Evolutionary conservation across 2,113 vertebrate species (phyloP).

Genomic region (Myiagra hebetior): DNA sequence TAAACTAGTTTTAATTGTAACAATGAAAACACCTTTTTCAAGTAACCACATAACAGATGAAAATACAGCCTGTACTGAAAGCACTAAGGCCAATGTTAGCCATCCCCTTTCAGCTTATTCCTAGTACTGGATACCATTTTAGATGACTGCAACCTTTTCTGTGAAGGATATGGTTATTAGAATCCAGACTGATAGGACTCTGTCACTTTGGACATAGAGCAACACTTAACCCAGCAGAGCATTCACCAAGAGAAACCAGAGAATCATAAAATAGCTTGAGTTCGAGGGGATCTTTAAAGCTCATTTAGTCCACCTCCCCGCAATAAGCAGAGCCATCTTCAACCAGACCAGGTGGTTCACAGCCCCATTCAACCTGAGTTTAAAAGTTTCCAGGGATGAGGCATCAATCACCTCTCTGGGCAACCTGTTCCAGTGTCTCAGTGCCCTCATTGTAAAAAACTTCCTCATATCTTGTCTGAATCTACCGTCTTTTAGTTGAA

Average conservation of each 20-base stretch:
- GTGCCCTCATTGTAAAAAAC: neutral
- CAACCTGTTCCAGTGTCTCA: neutral
- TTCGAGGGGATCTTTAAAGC: neutral
- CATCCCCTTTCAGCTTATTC: neutral
- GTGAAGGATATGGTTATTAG: neutral
- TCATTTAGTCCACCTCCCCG: neutral
- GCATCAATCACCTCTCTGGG: neutral
- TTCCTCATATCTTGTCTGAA: neutral
- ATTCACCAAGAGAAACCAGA: neutral
- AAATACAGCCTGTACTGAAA: neutral
- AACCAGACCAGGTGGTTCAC: neutral
- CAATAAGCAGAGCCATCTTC: neutral
- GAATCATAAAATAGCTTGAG: neutral
- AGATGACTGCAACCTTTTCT: neutral
- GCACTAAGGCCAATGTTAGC: neutral
- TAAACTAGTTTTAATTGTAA: neutral
- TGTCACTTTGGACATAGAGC: neutral
- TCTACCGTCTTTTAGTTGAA: neutral
- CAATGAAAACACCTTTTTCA: neutral
- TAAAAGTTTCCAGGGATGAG: neutral
- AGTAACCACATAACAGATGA: neutral
- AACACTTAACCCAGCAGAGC: neutral
- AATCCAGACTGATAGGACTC: neutral
- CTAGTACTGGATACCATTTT: neutral
- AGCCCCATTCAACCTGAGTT: neutral